These are phyloP conservation scores for Orius insidiosus DNA, from an alignment of 1,140 invertebrate species.

Conservation along the genomic window DNA sequence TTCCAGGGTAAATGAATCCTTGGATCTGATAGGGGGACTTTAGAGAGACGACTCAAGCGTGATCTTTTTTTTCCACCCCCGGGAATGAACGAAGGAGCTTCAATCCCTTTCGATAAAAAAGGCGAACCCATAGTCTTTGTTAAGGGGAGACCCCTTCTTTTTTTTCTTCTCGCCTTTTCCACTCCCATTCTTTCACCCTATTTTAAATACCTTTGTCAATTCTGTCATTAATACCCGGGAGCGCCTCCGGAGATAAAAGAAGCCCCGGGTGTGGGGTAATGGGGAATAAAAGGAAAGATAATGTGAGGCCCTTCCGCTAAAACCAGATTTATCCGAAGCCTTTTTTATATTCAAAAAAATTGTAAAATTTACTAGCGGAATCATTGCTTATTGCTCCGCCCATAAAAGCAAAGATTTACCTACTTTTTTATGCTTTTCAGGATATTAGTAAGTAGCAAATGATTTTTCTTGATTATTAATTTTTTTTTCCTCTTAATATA, in stretches of 20 bases:
- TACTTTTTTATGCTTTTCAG: too few relatives aligned
- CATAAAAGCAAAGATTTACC: too few relatives aligned
- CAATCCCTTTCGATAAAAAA: conserved; percentile 2
- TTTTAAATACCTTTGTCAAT: conserved; percentile 12
- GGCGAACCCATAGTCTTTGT: not conserved
- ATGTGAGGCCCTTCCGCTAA: not conserved
- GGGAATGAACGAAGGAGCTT: not conserved
- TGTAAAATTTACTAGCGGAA: too few relatives aligned
- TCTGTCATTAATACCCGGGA: conserved; percentile 8
- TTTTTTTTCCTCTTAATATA: too few relatives aligned
- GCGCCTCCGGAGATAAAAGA: not conserved
- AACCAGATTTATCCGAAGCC: too few relatives aligned
- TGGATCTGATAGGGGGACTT: not conserved
- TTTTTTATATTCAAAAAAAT: too few relatives aligned
- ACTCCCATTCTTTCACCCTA: not conserved
- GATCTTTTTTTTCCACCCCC: not conserved
- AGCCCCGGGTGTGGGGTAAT: conserved; percentile 8
- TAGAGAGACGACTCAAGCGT: conserved; percentile 3
- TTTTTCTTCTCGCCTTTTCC: not conserved
- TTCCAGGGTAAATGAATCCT: not conserved
- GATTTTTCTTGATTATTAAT: too few relatives aligned
- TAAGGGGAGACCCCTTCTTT: not conserved
- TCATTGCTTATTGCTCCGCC: too few relatives aligned
- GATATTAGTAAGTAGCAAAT: too few relatives aligned
- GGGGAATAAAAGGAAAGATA: conserved; percentile 11